Conservation (phyloP, 2,888 invertebrate species). For the Trachelus iudaicus region DNA sequence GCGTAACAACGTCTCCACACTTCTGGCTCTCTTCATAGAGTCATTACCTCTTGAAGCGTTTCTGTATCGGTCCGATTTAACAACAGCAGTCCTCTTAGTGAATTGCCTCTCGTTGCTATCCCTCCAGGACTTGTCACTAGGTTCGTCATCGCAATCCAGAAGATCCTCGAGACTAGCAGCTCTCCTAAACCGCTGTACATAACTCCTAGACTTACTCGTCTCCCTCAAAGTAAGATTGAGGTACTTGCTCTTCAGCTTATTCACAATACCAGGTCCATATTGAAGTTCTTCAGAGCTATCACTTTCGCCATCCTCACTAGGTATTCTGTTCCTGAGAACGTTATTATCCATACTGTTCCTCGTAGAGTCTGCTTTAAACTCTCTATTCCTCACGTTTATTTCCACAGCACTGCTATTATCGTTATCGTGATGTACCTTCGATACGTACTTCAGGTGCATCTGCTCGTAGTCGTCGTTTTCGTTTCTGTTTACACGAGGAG, state of each 20-base stretch:
- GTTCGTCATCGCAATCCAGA: constrained; percentile 74
- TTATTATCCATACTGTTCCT: constrained; percentile 13
- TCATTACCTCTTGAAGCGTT: constrained; percentile 71
- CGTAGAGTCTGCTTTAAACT: constrained; percentile 67
- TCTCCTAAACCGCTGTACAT: constrained; percentile 77
- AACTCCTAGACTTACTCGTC: constrained; percentile 72
- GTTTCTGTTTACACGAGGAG: constrained; percentile 38
- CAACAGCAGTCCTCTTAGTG: constrained; percentile 41
- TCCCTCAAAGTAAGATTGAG: constrained; percentile 86
- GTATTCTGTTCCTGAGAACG: constrained; percentile 8
- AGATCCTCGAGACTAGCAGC: constrained; percentile 88
- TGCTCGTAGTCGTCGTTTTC: constrained; percentile 34
- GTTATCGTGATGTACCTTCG: constrained; percentile 25
- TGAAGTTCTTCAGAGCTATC: constrained; percentile 82
- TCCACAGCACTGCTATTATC: background rate
- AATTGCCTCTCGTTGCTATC: constrained; percentile 39
- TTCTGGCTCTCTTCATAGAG: constrained; percentile 84
- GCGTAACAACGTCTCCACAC: constrained; percentile 84
- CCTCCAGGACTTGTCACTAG: constrained; percentile 6
- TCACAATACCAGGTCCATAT: constrained; percentile 93
- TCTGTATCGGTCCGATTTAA: constrained; percentile 66
- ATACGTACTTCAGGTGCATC: constrained; percentile 17
- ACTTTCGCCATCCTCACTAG: constrained; percentile 64
- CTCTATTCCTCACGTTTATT: constrained; percentile 36
- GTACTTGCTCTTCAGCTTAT: constrained; percentile 87